Conservation (phyloP, 92 coral and sea anemone species). For the Scolanthus callimorphus region DNA sequence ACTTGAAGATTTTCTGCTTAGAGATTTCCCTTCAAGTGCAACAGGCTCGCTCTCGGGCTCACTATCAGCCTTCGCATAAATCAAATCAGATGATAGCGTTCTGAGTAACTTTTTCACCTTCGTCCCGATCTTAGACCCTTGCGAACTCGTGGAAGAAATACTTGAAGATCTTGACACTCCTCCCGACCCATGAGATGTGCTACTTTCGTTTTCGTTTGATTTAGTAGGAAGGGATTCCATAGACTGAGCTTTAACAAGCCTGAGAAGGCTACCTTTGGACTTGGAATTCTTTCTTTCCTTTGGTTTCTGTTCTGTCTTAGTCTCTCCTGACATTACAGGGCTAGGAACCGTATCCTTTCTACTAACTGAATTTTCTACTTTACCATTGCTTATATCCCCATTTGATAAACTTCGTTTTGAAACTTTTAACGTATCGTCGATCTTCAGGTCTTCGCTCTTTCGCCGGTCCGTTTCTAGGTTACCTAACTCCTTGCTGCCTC, state of each 20-base stretch:
- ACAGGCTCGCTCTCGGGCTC: conserved; percentile 71
- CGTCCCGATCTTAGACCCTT: conserved; percentile 21
- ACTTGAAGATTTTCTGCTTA: conserved; percentile 5
- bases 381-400: too few relatives aligned
- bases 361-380: too few relatives aligned
- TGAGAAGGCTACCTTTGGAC: background rate
- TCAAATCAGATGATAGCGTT: conserved; percentile 23
- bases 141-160: conserved; percentile 44
- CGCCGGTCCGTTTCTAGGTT: too few relatives aligned
- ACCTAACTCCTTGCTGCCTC: too few relatives aligned
- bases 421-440: too few relatives aligned
- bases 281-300: conserved; percentile 2
- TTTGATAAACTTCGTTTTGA: too few relatives aligned
- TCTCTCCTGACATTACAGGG: too few relatives aligned
- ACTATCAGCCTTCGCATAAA: conserved; percentile 49
- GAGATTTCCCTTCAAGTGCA: conserved; percentile 65
- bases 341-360: too few relatives aligned
- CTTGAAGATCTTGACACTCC: conserved; percentile 19
- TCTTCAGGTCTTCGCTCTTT: too few relatives aligned
- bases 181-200: background rate
- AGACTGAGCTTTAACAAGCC: conserved; percentile 27
- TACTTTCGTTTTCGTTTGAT: background rate
- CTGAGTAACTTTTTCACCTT: conserved; percentile 8
- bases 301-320: too few relatives aligned
- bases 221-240: conserved; percentile 24